Base-by-base conservation (phyloP, 2,797 vertebrate genomes). In the Rhinella marina region DNA sequence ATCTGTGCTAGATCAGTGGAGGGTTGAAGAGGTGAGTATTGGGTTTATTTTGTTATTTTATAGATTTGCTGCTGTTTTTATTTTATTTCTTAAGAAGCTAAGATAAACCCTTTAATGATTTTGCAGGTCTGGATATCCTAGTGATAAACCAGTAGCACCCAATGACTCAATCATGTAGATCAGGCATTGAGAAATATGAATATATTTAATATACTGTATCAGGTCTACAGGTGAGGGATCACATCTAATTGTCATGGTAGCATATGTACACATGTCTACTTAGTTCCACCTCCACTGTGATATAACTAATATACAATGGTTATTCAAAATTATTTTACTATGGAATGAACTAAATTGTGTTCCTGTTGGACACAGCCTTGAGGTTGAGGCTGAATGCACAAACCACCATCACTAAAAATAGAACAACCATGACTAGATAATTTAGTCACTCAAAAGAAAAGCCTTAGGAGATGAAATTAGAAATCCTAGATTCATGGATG, bases 351-450 rank as follows among this genome's bases (percentile, higher is more conserved):
- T 41, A 66, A 27, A 76, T 64, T 64, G 11, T 56, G 41, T 83
- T 68, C 70, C 32, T 48, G 25, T 73, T 52, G 54, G 64, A 17
- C 32, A 17, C 9, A 7, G 62, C 29, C 27, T 78, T 79, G 73
- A 79, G 59, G 72, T 50, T 84, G 21, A 78, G 29, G 66, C 54
- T 70, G 62, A 82, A 77, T 41, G 59, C 72, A 56, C 19, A 78
- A 76, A 54, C 75, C 75, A 84, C 64, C 52, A 62, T 64, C 86
- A 90, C 88, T 90, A 92, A 90, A 92, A 93, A 94, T 88, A 93
- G 91, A 80, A 27, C 86, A 81, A 7, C 57, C 84, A 83, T 79
- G 29, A 21, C 90, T 90, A 88, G 82, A 90, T 92, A 91, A 87
- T 90, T 92, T 88, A 89, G 89, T 90, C 70, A 75, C 52, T 89